Base-by-base conservation (phyloP, 2,888 invertebrate genomes). In the Aricia artaxerxes region DNA sequence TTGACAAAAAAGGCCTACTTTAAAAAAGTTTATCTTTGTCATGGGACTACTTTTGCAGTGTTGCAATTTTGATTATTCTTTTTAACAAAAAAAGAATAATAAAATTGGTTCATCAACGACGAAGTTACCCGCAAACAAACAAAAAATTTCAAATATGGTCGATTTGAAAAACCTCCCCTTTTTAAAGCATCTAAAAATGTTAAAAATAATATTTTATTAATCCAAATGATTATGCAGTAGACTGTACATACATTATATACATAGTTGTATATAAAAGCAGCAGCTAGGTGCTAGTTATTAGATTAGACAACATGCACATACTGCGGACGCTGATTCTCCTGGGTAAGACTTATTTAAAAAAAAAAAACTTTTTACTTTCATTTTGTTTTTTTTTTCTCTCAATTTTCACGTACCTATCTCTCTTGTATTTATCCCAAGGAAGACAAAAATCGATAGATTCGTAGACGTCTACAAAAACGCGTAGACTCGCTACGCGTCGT, bases 251-350 rank as follows among this genome's bases (percentile, higher is more conserved):
- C 9, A 57, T 57, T 57, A 4, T 57, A 57, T 16, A 57, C 24
- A 64, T 64, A 64, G 1, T 4, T 9, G 13, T 38, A n/a, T 73
- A 73, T 73, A 73, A 16, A 40, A 73, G 73, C 73, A n/a, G 7
- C 5, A 11, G 38, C 16, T 9, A 2, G 40, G 4, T 1, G 1
- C 13, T 16, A 73, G 13, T n/a, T 7, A 40, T 6, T 64, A 31
- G 73, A 40, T 1, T 73, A 40, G 73, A 38, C 73, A 73, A 73
- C 40, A 73, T 73, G 73, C 64, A 64, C 31, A 73, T 40, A 38
- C 40, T 73, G 16, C 73, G 40, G 40, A 73, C 73, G 16, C 38
- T 38, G 11, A n/a, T 35, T 35, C 35, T 16, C 11, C 57, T 77
- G 13, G 69, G 38, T 53, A 73, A 49, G 13, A 64, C 24, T 57